A percentile compares a stretch with the other conserved stretches of the same genome.
Conservation (phyloP, 1,140 invertebrate species). For the Drosophila simulans region DNA sequence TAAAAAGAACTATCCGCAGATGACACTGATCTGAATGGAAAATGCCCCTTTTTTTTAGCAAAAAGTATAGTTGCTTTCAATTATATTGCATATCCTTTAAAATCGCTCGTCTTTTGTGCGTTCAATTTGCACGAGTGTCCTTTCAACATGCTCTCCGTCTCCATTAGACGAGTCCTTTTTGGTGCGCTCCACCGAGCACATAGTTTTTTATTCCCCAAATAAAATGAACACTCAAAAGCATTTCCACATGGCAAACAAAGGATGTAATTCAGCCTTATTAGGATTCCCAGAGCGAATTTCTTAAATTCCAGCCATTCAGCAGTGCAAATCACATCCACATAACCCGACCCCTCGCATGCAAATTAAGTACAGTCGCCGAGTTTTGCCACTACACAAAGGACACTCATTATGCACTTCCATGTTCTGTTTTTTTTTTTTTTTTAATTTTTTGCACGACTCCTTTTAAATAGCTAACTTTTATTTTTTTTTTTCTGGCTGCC, state of each 20-base stretch:
- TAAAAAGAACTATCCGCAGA: no score
- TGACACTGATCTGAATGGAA: not conserved
- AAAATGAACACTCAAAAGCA: slow-evolving; percentile 1
- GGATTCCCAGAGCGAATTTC: slow-evolving; percentile 30
- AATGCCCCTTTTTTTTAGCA: no score
- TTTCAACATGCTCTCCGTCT: not conserved
- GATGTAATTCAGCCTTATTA: slow-evolving; percentile 19
- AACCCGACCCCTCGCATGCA: slow-evolving; percentile 32
- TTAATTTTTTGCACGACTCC: slow-evolving; percentile 7
- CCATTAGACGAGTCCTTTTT: slow-evolving; percentile 15
- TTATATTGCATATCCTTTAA: not conserved
- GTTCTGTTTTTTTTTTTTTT: slow-evolving; percentile 15
- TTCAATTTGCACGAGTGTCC: not conserved
- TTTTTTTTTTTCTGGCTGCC: slow-evolving; percentile 24
- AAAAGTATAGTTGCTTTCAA: not conserved
- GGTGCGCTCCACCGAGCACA: slow-evolving; percentile 7
- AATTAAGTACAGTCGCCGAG: slow-evolving; percentile 70
- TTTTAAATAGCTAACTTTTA: slow-evolving; percentile 34
- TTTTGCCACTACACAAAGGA: slow-evolving; percentile 61
- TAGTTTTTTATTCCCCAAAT: not conserved
- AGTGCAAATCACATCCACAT: slow-evolving; percentile 56
- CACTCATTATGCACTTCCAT: slow-evolving; percentile 70
- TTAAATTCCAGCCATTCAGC: slow-evolving; percentile 16
- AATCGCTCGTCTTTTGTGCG: not conserved
- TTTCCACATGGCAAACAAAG: slow-evolving; percentile 4